phyloP scores from a whole-genome alignment of 2,797 vertebrate species.

The Anas georgica region DNA sequence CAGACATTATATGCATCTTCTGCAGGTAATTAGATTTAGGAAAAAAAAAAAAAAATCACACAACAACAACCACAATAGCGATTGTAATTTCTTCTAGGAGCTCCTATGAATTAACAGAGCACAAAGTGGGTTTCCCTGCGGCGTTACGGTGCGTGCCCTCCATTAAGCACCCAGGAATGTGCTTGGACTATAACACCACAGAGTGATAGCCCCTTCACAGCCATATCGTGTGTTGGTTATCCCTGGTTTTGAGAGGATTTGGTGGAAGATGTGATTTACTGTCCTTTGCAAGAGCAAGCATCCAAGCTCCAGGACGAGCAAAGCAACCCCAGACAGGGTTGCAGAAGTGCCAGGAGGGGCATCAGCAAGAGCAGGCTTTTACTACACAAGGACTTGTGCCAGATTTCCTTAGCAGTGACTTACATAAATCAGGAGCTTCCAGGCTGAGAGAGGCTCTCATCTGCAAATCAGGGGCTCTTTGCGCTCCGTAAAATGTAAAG shows the following conservation, averaged over 20 bases:
- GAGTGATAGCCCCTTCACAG: background rate
- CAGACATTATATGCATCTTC: background rate
- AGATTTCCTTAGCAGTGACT: background rate
- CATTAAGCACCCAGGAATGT: fast-evolving
- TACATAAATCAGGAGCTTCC: background rate
- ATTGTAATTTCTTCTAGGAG: background rate
- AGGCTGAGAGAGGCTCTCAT: background rate
- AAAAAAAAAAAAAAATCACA: too few species aligned
- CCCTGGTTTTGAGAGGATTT: background rate
- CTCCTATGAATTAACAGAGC: background rate
- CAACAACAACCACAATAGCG: too few species aligned
- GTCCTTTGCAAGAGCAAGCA: background rate
- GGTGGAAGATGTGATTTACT: background rate
- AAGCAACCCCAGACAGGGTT: background rate
- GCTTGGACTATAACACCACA: background rate
- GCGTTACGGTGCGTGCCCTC: fast-evolving
- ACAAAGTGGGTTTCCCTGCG: background rate
- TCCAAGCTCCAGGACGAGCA: background rate
- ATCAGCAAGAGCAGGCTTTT: background rate
- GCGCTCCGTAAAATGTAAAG: background rate
- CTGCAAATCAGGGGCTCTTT: background rate
- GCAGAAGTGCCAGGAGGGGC: background rate
- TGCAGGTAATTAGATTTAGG: background rate
- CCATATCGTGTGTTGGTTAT: fast-evolving
- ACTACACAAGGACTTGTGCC: background rate